Evolutionary conservation across 2,797 vertebrate species (phyloP), one percentile per base, ranked within the genome.

Genomic region (Tokudaia tokunoshimensis): DNA sequence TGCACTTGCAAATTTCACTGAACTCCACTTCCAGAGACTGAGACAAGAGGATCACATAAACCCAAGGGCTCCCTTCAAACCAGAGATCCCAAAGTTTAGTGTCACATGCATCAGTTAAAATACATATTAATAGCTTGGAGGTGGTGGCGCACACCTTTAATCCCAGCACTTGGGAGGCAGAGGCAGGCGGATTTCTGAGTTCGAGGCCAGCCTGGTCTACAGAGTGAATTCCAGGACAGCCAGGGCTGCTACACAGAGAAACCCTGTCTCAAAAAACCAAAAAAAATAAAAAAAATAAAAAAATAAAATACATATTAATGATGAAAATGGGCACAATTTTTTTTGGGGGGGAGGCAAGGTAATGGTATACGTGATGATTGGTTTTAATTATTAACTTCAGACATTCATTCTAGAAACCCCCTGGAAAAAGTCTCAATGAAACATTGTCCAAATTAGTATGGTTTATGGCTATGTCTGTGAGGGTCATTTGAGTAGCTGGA

Each of bases 41-140:
- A 91, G 31, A 44, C 37, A 31, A 29, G 12, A 90, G 55, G 50
- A 91, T 59, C 31, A 47, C 72, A 78, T 15, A 72, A 70, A 5
- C 20, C 37, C 14, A 89, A 74, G 44, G 13, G 11, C 29, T 44
- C 74, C 59, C 75, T 83, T 41, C 57, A 83, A 11, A 82, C 20
- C 31, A 52, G 24, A 82, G 34, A 37, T 29, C 13, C 41, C 59
- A 79, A 75, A 19, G 67, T 70, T 76, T 78, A 81, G 31, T 9
- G 59, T 87, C 44, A 67, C 2, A 92, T 3, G 13, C 34, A 94
- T 86, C 76, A 90, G 5, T 72, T 96, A 72, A 81, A 95, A 92
- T 78, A 63, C 89, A 41, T 19, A 31, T 70, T 57, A 57, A 44
- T 70, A n/a, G n/a, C n/a, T n/a, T n/a, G n/a, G n/a, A n/a, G n/a